phyloP scores from a whole-genome alignment of 2,888 invertebrate species.

The Leistus spinibarbis region DNA sequence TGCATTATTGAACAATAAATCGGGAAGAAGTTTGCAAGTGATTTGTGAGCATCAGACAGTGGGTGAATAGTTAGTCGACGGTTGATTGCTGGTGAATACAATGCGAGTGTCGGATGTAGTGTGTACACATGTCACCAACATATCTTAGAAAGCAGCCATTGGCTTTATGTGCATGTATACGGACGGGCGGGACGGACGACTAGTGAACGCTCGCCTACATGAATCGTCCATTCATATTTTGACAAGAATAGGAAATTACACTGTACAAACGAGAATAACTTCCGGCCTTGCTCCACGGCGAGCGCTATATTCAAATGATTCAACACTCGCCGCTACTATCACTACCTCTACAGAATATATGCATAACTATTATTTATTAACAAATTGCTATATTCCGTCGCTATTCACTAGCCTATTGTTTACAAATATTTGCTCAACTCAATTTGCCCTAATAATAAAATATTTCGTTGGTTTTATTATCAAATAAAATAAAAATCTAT shows the following conservation, averaged over 20 bases:
- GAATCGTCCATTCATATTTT: constrained; percentile 31
- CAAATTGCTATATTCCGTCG: neutral
- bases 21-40: neutral
- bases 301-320: neutral
- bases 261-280: constrained; percentile 27
- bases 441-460: no score
- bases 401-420: no score
- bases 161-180: neutral
- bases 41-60: neutral
- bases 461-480: no score
- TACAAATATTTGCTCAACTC: no score
- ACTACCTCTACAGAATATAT: neutral
- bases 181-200: no score
- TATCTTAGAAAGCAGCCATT: neutral
- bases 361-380: neutral
- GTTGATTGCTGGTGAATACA: neutral
- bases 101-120: neutral
- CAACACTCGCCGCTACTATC: neutral
- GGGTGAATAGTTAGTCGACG: neutral
- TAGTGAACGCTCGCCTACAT: neutral
- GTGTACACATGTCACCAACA: neutral
- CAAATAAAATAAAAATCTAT: no score
- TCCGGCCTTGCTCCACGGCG: neutral
- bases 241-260: constrained; percentile 36
- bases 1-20: no score